phyloP scores from a whole-genome alignment of 2,113 vertebrate genomes.

The Dromaius novaehollandiae region DNA sequence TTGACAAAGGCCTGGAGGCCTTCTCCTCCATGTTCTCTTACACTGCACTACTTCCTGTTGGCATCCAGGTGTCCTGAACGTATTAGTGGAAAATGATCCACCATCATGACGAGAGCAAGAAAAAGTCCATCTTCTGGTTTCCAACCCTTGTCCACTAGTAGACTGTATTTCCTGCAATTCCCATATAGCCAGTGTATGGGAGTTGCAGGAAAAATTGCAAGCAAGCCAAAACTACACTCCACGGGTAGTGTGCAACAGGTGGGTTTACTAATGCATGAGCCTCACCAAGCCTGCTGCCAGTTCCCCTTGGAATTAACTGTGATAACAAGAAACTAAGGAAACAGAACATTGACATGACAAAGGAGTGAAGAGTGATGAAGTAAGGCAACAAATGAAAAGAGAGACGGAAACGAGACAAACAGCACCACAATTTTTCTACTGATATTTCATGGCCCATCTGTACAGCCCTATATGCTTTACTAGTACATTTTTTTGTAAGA shows the following conservation, averaged over 20 bases:
- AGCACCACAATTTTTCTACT: not conserved
- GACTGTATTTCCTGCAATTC: not conserved
- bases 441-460: slow-evolving; percentile 8
- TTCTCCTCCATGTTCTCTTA: not conserved
- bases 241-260: not conserved
- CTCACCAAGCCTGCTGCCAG: not conserved
- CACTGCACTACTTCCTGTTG: not conserved
- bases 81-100: not conserved
- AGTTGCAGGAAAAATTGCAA: not conserved
- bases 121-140: not conserved
- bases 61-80: not conserved
- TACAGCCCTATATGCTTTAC: not conserved
- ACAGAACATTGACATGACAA: not conserved
- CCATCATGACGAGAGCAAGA: not conserved
- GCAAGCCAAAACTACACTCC: not conserved
- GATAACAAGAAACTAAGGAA: not conserved
- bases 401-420: not conserved
- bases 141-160: not conserved
- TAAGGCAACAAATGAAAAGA: not conserved
- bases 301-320: not conserved
- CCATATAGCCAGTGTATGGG: not conserved
- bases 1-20: not conserved
- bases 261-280: not conserved
- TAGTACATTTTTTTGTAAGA: not conserved
- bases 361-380: not conserved